Conservation (phyloP, 2,113 vertebrate genomes). For the Haplochromis burtoni region DNA sequence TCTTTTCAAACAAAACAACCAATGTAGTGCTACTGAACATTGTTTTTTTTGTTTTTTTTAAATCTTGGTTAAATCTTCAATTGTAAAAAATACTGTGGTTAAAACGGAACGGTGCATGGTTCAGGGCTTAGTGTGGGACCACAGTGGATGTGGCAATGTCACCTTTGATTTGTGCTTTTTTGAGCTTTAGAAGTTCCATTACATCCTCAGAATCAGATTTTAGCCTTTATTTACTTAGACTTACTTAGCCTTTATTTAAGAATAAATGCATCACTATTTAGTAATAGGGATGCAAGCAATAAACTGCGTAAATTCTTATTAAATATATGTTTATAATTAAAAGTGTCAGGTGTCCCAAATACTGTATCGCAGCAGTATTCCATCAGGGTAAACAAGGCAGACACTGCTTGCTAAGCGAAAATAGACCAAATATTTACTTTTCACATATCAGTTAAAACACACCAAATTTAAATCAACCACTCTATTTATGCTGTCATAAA, state of each 20-base stretch:
- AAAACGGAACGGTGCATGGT: not conserved
- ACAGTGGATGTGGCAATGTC: not conserved
- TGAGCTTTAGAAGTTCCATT: not conserved
- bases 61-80: not conserved
- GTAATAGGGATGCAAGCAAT: not conserved
- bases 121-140: not conserved
- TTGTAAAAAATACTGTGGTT: not conserved
- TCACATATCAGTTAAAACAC: not conserved
- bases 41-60: no score
- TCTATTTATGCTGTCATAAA: not conserved
- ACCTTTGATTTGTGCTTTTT: not conserved
- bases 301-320: not conserved
- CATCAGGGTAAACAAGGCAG: not conserved
- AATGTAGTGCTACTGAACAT: not conserved
- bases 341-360: not conserved
- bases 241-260: not conserved
- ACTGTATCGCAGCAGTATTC: not conserved
- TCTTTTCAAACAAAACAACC: not conserved
- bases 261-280: not conserved
- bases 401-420: not conserved
- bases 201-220: not conserved
- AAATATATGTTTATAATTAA: not conserved
- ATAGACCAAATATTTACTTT: not conserved
- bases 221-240: not conserved
- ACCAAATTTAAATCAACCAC: not conserved